A percentile compares a stretch with the other conserved stretches of the same genome.
Evolutionary conservation across 2,888 invertebrate genomes (phyloP).

Genomic region (Allophyes oxyacanthae): DNA sequence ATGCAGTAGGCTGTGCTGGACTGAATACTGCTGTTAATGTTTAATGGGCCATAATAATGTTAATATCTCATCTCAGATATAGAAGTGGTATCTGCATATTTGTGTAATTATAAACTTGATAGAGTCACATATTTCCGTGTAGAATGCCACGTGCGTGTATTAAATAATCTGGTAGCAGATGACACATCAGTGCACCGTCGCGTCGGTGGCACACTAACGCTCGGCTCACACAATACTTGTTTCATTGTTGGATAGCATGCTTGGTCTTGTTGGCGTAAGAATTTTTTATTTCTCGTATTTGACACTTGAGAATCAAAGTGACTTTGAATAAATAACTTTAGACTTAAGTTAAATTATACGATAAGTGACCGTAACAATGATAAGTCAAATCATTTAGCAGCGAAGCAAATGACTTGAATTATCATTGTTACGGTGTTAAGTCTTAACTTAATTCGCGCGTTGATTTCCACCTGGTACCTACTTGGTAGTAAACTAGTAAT

Average conservation of each 20-base stretch:
- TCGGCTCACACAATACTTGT: conserved; percentile 11
- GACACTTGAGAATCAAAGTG: neutral
- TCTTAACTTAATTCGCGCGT: conserved; percentile 6
- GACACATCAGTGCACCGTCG: neutral
- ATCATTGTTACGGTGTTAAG: no score
- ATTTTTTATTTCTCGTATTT: no score
- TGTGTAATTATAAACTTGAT: conserved; percentile 18
- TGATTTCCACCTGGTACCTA: conserved; percentile 5
- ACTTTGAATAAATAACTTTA: neutral
- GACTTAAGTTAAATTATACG: no score
- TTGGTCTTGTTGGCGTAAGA: no score
- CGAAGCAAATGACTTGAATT: no score
- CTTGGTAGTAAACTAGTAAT: conserved; percentile 29
- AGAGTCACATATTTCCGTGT: conserved; percentile 26
- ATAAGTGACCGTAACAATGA: neutral
- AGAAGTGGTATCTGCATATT: conserved; percentile 9
- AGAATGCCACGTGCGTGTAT: conserved; percentile 25
- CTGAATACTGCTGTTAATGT: conserved; percentile 34
- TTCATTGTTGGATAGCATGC: neutral
- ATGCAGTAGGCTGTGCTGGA: conserved; percentile 17
- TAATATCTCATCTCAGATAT: conserved; percentile 19
- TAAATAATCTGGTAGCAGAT: conserved; percentile 5
- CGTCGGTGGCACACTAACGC: conserved; percentile 4
- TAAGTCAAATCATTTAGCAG: conserved; percentile 11
- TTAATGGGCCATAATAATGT: conserved; percentile 40